These are phyloP conservation scores for Phrynocephalus guinanensis DNA, from an alignment of 2,797 vertebrate genomes.

Conservation along the genomic window DNA sequence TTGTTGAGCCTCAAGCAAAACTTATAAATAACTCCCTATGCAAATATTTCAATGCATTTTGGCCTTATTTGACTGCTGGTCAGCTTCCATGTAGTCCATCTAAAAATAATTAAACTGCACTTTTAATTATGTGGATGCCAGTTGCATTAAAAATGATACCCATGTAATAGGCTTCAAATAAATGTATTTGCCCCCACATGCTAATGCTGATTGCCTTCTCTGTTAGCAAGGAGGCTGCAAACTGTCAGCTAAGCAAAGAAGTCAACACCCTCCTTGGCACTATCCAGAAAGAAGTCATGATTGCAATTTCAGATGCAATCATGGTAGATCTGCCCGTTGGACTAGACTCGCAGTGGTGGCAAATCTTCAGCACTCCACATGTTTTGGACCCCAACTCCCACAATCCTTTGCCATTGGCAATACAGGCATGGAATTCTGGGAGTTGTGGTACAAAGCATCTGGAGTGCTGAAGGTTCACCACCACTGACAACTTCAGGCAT, in stretches of 20 bases:
- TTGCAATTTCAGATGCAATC: too few relatives aligned
- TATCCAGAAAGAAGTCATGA: too few relatives aligned
- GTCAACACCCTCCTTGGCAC: too few relatives aligned
- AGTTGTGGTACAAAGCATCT: too few relatives aligned
- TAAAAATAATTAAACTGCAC: not conserved
- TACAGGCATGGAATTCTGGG: too few relatives aligned
- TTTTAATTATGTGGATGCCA: slow-evolving; percentile 20
- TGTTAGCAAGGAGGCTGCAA: not conserved
- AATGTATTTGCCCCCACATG: not conserved
- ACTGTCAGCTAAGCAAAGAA: not conserved
- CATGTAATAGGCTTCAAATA: not conserved
- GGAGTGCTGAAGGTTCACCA: not conserved
- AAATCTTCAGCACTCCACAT: too few relatives aligned
- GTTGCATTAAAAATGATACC: slow-evolving; percentile 7
- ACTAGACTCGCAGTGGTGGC: too few relatives aligned
- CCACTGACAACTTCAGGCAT: not conserved
- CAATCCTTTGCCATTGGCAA: too few relatives aligned
- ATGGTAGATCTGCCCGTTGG: too few relatives aligned
- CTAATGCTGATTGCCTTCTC: not conserved
- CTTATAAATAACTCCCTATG: slow-evolving; percentile 36
- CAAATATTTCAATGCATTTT: slow-evolving; percentile 22
- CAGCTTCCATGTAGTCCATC: not conserved
- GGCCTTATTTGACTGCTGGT: slow-evolving; percentile 31
- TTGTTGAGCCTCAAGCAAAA: slow-evolving; percentile 50
- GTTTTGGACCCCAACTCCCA: too few relatives aligned